Evolutionary conservation across 2,797 vertebrate species (phyloP).

Genomic region (Sandelia bainsii): DNA sequence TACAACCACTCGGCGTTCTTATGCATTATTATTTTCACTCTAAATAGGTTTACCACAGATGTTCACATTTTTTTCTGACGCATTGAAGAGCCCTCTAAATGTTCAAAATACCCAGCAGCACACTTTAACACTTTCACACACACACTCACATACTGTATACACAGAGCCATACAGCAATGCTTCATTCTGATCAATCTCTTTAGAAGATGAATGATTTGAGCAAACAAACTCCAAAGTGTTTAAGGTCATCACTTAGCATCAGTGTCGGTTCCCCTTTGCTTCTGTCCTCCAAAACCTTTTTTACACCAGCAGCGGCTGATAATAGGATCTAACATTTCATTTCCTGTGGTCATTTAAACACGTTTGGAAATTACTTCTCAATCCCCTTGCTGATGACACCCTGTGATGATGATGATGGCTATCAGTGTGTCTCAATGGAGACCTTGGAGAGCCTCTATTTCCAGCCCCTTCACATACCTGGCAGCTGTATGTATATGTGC

Average conservation of each 20-base stretch:
- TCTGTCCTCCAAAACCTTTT: conserved; percentile 62
- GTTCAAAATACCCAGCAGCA: conserved; percentile 14
- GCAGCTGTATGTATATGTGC: conserved; percentile 83
- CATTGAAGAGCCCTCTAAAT: conserved; percentile 2
- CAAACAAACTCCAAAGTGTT: conserved; percentile 76
- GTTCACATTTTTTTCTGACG: not conserved
- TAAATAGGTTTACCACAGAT: not conserved
- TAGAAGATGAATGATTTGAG: conserved; percentile 63
- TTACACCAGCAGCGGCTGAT: conserved; percentile 59
- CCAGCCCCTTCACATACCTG: conserved; percentile 77
- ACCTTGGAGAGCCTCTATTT: conserved; percentile 77
- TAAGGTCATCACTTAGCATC: conserved; percentile 72
- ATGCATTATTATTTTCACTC: conserved; percentile 16
- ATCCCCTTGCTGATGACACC: conserved; percentile 75
- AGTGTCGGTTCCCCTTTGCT: conserved; percentile 60
- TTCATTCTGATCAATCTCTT: conserved; percentile 51
- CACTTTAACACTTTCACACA: conserved; percentile 4
- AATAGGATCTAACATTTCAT: conserved; percentile 75
- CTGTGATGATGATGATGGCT: conserved; percentile 74
- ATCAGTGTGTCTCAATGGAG: conserved; percentile 78
- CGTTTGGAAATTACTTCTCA: conserved; percentile 80
- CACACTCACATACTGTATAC: conserved; percentile 10
- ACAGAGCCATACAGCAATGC: not conserved
- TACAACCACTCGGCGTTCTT: not conserved
- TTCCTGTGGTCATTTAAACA: conserved; percentile 80